A percentile compares a stretch with the other conserved stretches of the same genome.
Conservation (phyloP, 2,113 vertebrate species). For the Buteo buteo region DNA sequence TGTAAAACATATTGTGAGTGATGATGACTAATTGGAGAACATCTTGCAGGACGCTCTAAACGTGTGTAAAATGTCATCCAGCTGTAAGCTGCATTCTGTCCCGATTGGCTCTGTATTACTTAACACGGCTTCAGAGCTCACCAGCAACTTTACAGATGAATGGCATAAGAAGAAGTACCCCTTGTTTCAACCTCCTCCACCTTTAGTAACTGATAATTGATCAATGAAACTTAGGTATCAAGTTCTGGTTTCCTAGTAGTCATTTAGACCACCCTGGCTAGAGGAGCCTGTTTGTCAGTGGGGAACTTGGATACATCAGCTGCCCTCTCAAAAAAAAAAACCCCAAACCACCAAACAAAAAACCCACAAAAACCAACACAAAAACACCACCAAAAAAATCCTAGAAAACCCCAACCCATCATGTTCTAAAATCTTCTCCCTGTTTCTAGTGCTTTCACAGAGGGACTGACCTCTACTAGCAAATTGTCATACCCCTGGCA, state of each 20-base stretch:
- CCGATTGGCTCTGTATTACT: background rate
- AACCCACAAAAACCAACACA: background rate
- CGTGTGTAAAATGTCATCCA: constrained; percentile 64
- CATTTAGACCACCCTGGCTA: background rate
- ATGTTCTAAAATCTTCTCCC: background rate
- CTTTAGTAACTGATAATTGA: background rate
- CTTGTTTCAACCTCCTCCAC: background rate
- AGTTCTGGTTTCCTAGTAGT: background rate
- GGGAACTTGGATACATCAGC: background rate
- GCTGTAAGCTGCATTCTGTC: constrained; percentile 31
- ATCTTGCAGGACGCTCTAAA: constrained; percentile 45
- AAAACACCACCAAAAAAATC: background rate
- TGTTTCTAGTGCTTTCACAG: background rate
- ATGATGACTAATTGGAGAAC: constrained; percentile 59
- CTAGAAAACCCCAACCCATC: accelerated
- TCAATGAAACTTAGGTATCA: background rate
- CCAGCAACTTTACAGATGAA: background rate
- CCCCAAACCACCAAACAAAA: background rate
- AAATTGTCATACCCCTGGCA: background rate
- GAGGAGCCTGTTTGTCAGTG: background rate
- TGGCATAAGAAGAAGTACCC: background rate
- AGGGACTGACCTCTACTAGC: background rate
- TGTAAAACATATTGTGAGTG: constrained; percentile 61
- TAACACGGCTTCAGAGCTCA: background rate
- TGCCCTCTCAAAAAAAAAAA: too few species aligned